Base-by-base conservation (phyloP, 2,113 vertebrate species). In the Sylvia atricapilla region DNA sequence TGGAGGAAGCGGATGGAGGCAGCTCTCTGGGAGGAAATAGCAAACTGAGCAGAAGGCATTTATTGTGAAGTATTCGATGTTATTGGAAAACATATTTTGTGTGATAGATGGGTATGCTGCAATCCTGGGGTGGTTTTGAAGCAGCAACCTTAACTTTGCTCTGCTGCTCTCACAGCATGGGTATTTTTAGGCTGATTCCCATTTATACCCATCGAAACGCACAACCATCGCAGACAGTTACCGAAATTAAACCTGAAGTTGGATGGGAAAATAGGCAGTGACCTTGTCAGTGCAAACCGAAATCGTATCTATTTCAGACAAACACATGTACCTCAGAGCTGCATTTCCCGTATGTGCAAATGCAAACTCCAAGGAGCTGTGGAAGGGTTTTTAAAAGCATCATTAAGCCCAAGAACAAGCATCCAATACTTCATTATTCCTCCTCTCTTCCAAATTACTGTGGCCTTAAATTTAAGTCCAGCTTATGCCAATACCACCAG, bases 231-330 rank as follows among this genome's bases (percentile, higher is more conserved):
- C 91, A 95, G 73, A 72, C 46, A 4, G 80, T 44, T 78, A 75
- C 89, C 44, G 59, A 70, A 94, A 95, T 97, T 94, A 94, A 95
- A 84, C 64, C 79, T 72, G 93, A 81, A 95, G 84, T 89, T 95
- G 94, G 76, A 72, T 91, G 86, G 91, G 64, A 92, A 90, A 92
- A 93, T 23, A 77, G 86, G 76, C 89, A 56, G 56, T 93, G 94
- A 91, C 94, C 91, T 93, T 97, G 92, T 94, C 93, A 92, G 80
- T 35, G 50, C 68, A 63, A 91, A 78, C 89, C 47, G 72, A 75
- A 84, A 90, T 86, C 76, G 5, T 35, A 27, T 86, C 80, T 84
- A 37, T 81, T 94, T 92, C 84, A 93, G 76, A 78, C 25, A 49
- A 93, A 89, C 76, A 66, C 52, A 50, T 20, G 56, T n/a, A 78